Evolutionary conservation across 2,888 invertebrate genomes (phyloP).

Genomic region (Autographa pulchrina): DNA sequence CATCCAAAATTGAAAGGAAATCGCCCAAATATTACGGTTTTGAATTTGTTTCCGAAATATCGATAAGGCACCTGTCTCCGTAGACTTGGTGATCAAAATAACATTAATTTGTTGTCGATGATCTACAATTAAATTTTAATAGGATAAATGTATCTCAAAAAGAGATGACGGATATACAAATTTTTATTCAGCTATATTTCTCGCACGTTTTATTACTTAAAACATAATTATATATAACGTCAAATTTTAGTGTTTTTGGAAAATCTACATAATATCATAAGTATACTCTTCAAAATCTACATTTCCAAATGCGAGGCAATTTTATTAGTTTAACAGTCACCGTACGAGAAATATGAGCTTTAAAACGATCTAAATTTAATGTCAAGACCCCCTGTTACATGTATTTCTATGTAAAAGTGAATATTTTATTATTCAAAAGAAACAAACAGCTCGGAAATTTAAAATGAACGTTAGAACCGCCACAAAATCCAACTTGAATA

Average conservation of each 20-base stretch:
- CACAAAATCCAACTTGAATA: conserved; percentile 86
- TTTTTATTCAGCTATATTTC: conserved; percentile 75
- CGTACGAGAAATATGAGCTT: conserved; percentile 78
- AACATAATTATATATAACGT: conserved; percentile 82
- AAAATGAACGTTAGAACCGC: conserved; percentile 76
- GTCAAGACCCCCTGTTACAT: conserved; percentile 84
- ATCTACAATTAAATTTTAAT: conserved; percentile 45
- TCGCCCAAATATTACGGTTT: conserved; percentile 50
- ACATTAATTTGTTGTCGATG: conserved; percentile 46
- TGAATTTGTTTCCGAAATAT: conserved; percentile 54
- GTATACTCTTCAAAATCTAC: conserved; percentile 87
- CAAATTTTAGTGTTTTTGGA: conserved; percentile 84
- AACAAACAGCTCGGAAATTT: conserved; percentile 59
- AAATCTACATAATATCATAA: conserved; percentile 76
- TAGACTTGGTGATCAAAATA: conserved; percentile 54
- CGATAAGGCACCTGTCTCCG: conserved; percentile 65
- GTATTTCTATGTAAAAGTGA: conserved; percentile 76
- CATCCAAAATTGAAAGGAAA: conserved; percentile 51
- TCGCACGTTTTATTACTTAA: conserved; percentile 75
- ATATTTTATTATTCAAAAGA: conserved; percentile 59
- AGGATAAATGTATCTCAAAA: conserved; percentile 37
- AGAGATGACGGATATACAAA: conserved; percentile 44
- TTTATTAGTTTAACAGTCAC: conserved; percentile 83
- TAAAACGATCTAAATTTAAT: conserved; percentile 62
- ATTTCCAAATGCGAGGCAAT: conserved; percentile 89